These are phyloP conservation scores for Microvelia longipes DNA, from an alignment of 1,140 invertebrate genomes.

Conservation along the genomic window DNA sequence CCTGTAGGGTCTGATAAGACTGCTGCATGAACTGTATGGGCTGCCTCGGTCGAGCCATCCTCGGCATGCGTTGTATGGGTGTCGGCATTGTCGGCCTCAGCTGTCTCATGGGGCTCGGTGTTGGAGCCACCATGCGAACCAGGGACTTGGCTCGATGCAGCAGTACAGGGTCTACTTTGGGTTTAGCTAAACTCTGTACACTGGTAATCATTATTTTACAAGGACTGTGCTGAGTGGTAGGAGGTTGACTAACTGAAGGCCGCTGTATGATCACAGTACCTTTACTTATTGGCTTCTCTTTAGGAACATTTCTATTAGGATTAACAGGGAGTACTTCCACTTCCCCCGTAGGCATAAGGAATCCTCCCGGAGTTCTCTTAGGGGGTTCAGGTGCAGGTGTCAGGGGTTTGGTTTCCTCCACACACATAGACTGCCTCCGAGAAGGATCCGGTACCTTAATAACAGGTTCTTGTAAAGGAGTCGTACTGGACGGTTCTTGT, in stretches of 20 bases:
- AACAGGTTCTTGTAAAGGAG: not conserved
- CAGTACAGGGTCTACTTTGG: not conserved
- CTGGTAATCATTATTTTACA: not conserved
- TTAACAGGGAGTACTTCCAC: slow-evolving; percentile 10
- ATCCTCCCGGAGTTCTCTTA: not conserved
- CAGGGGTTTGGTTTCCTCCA: not conserved
- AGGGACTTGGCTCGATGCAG: slow-evolving; percentile 10
- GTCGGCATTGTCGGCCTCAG: not conserved
- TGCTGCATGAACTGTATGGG: not conserved
- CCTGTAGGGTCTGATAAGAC: not conserved
- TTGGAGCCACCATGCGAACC: slow-evolving; percentile 9
- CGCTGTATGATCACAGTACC: not conserved
- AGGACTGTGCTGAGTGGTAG: not conserved
- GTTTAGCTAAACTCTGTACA: not conserved
- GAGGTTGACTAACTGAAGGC: not conserved
- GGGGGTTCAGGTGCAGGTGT: not conserved
- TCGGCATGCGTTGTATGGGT: not conserved
- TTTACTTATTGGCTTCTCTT: slow-evolving; percentile 1
- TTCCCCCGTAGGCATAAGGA: slow-evolving; percentile 9
- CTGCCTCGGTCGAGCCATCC: not conserved
- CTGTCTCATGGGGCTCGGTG: not conserved
- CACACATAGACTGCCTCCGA: not conserved
- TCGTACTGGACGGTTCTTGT: not conserved
- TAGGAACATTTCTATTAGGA: slow-evolving; percentile 3
- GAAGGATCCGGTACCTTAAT: not conserved